Evolutionary conservation across 2,797 vertebrate genomes (phyloP), one percentile per base, ranked within the genome.

Genomic region (Amphiprion clarkii): DNA sequence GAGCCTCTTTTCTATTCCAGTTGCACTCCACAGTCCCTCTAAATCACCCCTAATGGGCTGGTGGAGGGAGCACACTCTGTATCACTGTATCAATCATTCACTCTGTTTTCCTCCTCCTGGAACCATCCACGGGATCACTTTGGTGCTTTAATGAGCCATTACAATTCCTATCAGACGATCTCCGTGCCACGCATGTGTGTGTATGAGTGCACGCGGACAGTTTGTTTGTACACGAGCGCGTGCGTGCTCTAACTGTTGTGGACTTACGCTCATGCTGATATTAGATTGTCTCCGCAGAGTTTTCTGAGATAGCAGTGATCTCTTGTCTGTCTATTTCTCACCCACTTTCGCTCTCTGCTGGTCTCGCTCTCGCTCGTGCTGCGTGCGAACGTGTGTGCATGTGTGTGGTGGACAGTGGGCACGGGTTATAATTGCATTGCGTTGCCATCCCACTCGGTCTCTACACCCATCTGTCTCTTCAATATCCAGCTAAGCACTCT

Each of bases 81-180:
- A 92, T 91, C 90, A 90, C 88, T 86, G 87, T 90, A 93, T 93
- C 92, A 91, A 94, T 94, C 92, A 91, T 86, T 93, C 88, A 89
- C 88, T 92, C 84, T 84, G 88, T 88, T 92, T 87, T 90, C 81
- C 86, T 90, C 88, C 90, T 88, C 78, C 81, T 83, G 83, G 80
- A 88, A 79, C 85, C 92, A 79, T 89, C 88, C 88, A 55, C 88
- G n/a, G 79, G 76, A 88, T 91, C 90, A 91, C 91, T 92, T 88
- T 88, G 88, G 79, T 76, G 89, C 89, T 85, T 90, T 94, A 94
- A 94, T 94, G 93, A 94, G 92, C 90, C 94, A 92, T 94, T 94
- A 91, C 91, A 84, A 91, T 90, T 92, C 91, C 91, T 92, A 93
- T 93, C 92, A 92, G 90, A 84, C 82, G 29, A 90, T 91, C 88